Base-by-base conservation (phyloP, 1,140 invertebrate genomes). In the Gryllus bimaculatus region DNA sequence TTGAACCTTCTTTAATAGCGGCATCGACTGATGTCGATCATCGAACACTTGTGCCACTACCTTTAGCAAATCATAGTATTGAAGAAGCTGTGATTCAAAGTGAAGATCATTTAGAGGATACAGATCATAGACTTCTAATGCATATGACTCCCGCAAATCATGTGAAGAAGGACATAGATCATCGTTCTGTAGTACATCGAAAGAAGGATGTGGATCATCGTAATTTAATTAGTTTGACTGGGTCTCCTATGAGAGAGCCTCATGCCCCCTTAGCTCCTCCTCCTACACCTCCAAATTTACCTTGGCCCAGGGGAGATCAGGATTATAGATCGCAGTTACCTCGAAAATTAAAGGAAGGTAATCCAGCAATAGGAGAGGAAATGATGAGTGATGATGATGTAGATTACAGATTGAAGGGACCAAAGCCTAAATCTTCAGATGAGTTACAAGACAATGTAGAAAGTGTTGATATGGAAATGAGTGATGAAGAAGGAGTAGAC, bases 141-240 rank as follows among this genome's bases (percentile, higher is more conserved):
- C 76, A 47, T 77, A 48, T 77, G 7, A 47, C 73, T 48, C 26
- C 74, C 47, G 47, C 78, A 21, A 74, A 75, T 75, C 47, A 49
- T n/a, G 13, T 21, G 15, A 79, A 79, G 75, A 79, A 79, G 39
- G 79, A 79, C 66, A 49, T 79, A 21, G 83, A 84, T 79, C 79
- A 82, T 76, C 81, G 83, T 39, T 49, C 81, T 7, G 21, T 78
- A 48, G n/a, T 73, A n/a, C 76, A 73, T 10, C 80, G 80, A 21
- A 85, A 87, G 49, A 85, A 87, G 47, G 93, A 94, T 84, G 92
- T 95, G 21, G 93, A 94, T 85, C 93, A 95, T 83, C 88, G 93
- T 81, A 95, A 95, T 86, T 84, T 95, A n/a, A 95, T 95, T 82
- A 92, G 92, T 81, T 84, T 95, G 8, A 95, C 93, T 13, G 92